Evolutionary conservation across 1,140 invertebrate genomes (phyloP).

Genomic region (Patella vulgata): DNA sequence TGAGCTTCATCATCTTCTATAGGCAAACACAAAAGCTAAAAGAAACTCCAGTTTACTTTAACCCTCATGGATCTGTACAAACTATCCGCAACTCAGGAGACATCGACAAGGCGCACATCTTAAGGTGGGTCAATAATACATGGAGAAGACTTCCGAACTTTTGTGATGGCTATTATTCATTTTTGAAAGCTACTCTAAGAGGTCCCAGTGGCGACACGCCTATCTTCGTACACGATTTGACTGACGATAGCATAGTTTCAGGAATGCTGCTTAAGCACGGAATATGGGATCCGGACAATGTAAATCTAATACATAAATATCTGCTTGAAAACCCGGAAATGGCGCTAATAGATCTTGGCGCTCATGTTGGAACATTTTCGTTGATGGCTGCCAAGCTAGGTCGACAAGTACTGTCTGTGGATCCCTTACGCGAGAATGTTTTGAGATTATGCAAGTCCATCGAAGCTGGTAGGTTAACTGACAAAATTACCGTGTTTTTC

Average conservation of each 20-base stretch:
- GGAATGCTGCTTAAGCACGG: conserved; percentile 14
- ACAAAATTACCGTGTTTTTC: conserved; percentile 39
- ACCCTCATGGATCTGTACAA: no score
- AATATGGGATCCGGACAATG: conserved; percentile 29
- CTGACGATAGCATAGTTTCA: conserved; percentile 22
- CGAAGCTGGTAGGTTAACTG: conserved; percentile 26
- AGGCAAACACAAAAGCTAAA: no score
- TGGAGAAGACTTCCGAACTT: not conserved
- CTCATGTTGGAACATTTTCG: conserved; percentile 53
- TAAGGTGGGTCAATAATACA: not conserved
- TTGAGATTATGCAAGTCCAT: conserved; percentile 39
- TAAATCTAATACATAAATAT: conserved; percentile 6
- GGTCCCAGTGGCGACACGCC: conserved; percentile 11
- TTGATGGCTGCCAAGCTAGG: conserved; percentile 44
- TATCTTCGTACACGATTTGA: conserved; percentile 24
- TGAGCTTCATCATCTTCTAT: no score
- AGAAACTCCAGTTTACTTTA: no score
- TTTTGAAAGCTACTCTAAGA: not conserved
- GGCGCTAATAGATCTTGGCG: conserved; percentile 50
- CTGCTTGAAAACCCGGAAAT: conserved; percentile 21
- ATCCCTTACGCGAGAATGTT: conserved; percentile 42
- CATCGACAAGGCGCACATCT: no score
- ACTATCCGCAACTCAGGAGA: no score
- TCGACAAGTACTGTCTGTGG: conserved; percentile 47
- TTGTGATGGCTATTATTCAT: not conserved